Conservation (phyloP, 2,113 vertebrate genomes). For the Nibea coibor region DNA sequence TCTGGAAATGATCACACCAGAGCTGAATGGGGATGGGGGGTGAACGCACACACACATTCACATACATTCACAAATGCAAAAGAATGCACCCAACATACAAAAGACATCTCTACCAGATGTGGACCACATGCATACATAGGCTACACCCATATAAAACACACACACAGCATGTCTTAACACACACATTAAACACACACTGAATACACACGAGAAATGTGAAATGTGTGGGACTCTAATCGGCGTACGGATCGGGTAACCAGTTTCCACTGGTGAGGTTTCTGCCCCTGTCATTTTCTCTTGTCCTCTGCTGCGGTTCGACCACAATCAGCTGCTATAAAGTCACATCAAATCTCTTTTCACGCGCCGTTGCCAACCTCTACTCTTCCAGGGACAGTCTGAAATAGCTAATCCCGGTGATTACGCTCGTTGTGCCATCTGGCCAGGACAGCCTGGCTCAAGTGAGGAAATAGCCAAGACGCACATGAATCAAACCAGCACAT, state of each 20-base stretch:
- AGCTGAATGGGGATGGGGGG: slow-evolving; percentile 31
- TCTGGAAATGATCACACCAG: slow-evolving; percentile 76
- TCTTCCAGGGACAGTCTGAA: slow-evolving; percentile 34
- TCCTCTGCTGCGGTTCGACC: background rate
- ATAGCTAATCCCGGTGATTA: slow-evolving; percentile 56
- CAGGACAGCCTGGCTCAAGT: slow-evolving; percentile 10
- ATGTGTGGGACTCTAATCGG: slow-evolving; percentile 30
- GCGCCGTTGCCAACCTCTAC: slow-evolving; percentile 10
- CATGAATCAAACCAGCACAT: slow-evolving; percentile 21
- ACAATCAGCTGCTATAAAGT: slow-evolving; percentile 37
- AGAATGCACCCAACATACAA: slow-evolving; percentile 57
- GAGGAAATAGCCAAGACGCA: slow-evolving; percentile 40
- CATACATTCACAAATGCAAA: slow-evolving; percentile 32
- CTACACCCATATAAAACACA: slow-evolving; percentile 12
- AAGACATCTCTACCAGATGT: slow-evolving; percentile 59
- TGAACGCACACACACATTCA: slow-evolving; percentile 19
- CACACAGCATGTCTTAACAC: slow-evolving; percentile 3
- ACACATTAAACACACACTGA: background rate
- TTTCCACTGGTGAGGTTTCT: slow-evolving; percentile 41
- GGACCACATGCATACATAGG: slow-evolving; percentile 48
- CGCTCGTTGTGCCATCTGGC: slow-evolving; percentile 30
- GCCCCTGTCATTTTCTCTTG: slow-evolving; percentile 13
- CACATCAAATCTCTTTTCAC: slow-evolving; percentile 45
- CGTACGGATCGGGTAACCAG: slow-evolving; percentile 9
- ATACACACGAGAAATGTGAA: slow-evolving; percentile 1